Conservation (phyloP, 2,113 vertebrate genomes). For the Chiloscyllium plagiosum region DNA sequence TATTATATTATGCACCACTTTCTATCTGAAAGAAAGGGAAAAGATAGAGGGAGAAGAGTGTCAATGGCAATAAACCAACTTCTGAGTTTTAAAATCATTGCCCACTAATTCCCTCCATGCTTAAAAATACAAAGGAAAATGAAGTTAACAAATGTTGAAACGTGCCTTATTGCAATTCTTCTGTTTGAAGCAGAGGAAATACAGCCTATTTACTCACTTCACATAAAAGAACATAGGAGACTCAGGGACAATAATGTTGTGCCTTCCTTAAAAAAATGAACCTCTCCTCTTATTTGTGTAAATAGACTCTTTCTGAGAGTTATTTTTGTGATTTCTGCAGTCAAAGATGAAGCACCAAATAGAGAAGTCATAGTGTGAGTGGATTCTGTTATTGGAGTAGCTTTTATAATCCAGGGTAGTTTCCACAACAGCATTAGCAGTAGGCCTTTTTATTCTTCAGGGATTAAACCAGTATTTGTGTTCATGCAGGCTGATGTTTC, state of each 20-base stretch:
- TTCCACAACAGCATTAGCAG: background rate
- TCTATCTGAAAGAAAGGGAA: background rate
- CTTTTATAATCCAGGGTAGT: background rate
- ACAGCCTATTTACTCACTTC: background rate
- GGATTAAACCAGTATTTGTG: background rate
- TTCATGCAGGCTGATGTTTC: background rate
- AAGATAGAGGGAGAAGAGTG: background rate
- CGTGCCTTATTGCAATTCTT: background rate
- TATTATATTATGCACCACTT: background rate
- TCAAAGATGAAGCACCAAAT: background rate
- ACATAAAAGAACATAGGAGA: background rate
- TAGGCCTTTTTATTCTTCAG: background rate
- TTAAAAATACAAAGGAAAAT: background rate
- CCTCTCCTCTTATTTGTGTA: background rate
- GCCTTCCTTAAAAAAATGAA: background rate
- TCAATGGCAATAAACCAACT: background rate
- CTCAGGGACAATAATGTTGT: background rate
- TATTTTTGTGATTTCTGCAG: conserved; percentile 15
- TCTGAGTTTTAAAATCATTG: background rate
- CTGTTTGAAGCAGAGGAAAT: background rate
- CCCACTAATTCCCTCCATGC: background rate
- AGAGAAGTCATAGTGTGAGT: background rate
- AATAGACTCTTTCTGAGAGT: background rate
- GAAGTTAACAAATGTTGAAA: background rate
- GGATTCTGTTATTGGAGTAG: background rate